phyloP scores from a whole-genome alignment of 2,797 vertebrate genomes.

The Myotis vivesi region DNA sequence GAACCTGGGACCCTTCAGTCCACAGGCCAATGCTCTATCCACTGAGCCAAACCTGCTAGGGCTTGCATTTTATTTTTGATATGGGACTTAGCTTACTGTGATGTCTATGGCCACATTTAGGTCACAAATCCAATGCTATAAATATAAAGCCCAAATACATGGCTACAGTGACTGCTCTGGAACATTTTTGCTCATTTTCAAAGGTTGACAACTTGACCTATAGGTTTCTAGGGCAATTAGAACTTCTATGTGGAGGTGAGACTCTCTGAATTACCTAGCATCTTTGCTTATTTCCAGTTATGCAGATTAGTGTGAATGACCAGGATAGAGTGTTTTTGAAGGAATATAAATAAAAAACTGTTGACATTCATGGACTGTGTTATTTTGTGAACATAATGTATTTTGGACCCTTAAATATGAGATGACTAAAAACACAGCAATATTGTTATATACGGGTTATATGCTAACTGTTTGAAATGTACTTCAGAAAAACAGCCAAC shows the following conservation, averaged over 20 bases:
- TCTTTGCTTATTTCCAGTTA: conserved; percentile 44
- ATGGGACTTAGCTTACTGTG: not conserved
- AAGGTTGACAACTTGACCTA: conserved; percentile 37
- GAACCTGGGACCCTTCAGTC: no score
- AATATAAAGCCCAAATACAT: not conserved
- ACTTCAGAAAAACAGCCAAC: not conserved
- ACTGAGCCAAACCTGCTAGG: no score
- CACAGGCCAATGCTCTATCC: no score
- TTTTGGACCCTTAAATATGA: conserved; percentile 52
- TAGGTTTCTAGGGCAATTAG: conserved; percentile 26
- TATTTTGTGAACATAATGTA: conserved; percentile 54
- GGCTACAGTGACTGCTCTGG: not conserved
- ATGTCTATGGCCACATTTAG: not conserved
- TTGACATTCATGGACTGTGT: conserved; percentile 22
- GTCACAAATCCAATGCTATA: not conserved
- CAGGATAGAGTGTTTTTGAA: conserved; percentile 43
- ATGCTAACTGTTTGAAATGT: conserved; percentile 43
- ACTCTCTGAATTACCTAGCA: not conserved
- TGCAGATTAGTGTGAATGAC: conserved; percentile 3
- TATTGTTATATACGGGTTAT: conserved; percentile 42
- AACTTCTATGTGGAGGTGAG: not conserved
- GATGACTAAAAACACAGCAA: conserved; percentile 44
- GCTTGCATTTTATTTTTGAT: conserved; percentile 44
- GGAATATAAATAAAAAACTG: conserved; percentile 21
- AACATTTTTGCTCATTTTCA: conserved; percentile 7